Percentiles rank a stretch among this genome's conserved stretches.
phyloP scores from a whole-genome alignment of 1,140 invertebrate species.

The Orius insidiosus region DNA sequence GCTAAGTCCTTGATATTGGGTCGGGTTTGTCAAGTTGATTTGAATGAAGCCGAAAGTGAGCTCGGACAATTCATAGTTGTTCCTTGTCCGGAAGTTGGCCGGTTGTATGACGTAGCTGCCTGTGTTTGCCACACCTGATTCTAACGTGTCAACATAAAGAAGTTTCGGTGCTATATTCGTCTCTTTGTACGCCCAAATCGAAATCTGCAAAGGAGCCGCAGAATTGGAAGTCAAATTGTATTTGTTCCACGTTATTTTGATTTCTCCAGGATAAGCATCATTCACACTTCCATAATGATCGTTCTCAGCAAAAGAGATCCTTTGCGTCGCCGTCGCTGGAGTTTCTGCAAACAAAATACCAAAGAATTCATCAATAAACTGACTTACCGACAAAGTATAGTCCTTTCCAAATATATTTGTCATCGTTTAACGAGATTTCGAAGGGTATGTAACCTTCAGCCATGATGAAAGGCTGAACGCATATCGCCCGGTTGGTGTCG shows the following conservation, averaged over 20 bases:
- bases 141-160: slow-evolving; percentile 37
- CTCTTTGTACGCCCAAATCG: slow-evolving; percentile 73
- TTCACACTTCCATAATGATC: slow-evolving; percentile 33
- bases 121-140: slow-evolving; percentile 37
- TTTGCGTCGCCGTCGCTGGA: slow-evolving; percentile 63
- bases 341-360: slow-evolving; percentile 51
- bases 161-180: slow-evolving; percentile 52
- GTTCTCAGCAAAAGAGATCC: slow-evolving; percentile 61
- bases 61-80: slow-evolving; percentile 45
- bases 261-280: slow-evolving; percentile 46
- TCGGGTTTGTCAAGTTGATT: slow-evolving; percentile 61
- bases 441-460: slow-evolving; percentile 83
- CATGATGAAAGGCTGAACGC: slow-evolving; percentile 72
- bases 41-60: slow-evolving; percentile 78
- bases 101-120: slow-evolving; percentile 50
- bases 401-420: slow-evolving; percentile 76
- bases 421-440: slow-evolving; percentile 67
- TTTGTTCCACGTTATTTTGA: slow-evolving; percentile 63
- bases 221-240: slow-evolving; percentile 68
- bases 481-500: slow-evolving; percentile 66
- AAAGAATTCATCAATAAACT: slow-evolving; percentile 8
- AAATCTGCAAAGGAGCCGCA: slow-evolving; percentile 56
- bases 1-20: slow-evolving; percentile 43
- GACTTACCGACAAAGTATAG: slow-evolving; percentile 74
- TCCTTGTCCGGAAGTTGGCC: slow-evolving; percentile 42